Base-by-base conservation (phyloP, 2,113 vertebrate genomes). In the Camelus bactrianus region DNA sequence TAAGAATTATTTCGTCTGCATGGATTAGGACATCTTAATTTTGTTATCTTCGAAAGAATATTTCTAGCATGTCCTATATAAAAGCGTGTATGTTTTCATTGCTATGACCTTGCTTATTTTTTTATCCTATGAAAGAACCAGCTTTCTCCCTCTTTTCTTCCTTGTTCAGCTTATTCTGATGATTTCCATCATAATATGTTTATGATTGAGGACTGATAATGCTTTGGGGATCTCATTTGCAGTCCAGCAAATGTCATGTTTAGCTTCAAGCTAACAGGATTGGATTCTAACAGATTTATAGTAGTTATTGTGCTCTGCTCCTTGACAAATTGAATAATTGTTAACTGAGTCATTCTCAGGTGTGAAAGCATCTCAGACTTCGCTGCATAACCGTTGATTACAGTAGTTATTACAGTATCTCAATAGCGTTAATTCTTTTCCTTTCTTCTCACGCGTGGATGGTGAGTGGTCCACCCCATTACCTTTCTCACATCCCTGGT, bases 1-100 rank as follows among this genome's bases (percentile, higher is more conserved):
- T 98, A 97, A 98, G 97, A 97, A 87, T 48, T 69, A 46, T 54
- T 85, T 92, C 30, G 2, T 72, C 70, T 95, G 86, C 80, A 83
- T 95, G 82, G 30, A 35, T 73, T 91, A 89, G 89, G 89, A 93
- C 72, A 67, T 92, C 38, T 94, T 91, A 42, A 54, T 84, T 97
- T 97, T 90, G 8, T 92, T 91, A 26, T 32, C 38, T 82, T 91
- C 4, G 81, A 86, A 96, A 94, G 64, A 92, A 9, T 85, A 50
- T 93, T 88, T 91, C 42, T 70, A 81, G 32, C 46, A 76, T 46
- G 52, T n/a, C 19, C 14, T 69, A 69, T 58, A 80, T 58, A 80
- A 87, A 77, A 79, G 46, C 64, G 91, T 88, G 11, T 62, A 22
- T 86, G 28, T 87, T 89, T 91, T 62, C n/a, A 70, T 73, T 62